Percentiles rank a stretch among this genome's conserved stretches.
Conservation (phyloP, 2,888 invertebrate genomes). For the Conchocele bisecta region DNA sequence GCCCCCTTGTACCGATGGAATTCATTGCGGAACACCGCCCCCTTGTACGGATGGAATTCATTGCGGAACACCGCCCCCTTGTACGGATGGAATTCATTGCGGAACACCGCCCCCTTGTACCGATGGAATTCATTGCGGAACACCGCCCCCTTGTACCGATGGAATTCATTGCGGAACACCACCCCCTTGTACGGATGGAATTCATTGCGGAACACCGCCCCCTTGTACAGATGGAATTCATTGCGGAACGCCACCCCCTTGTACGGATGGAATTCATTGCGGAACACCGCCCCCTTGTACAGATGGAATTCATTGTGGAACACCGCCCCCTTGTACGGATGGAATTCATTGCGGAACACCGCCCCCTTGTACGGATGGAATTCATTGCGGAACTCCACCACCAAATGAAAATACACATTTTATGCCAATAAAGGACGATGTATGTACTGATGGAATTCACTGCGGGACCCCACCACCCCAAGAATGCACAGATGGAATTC, state of each 20-base stretch:
- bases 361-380: conserved; percentile 52
- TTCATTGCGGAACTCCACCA: conserved; percentile 54
- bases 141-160: conserved; percentile 53
- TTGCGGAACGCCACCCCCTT: conserved; percentile 51
- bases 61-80: conserved; percentile 51
- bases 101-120: conserved; percentile 56
- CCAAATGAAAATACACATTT: conserved; percentile 42
- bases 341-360: conserved; percentile 56
- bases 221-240: conserved; percentile 57
- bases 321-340: conserved; percentile 52
- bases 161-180: conserved; percentile 51
- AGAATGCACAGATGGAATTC: conserved; percentile 46
- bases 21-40: conserved; percentile 51
- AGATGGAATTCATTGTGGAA: conserved; percentile 55
- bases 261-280: conserved; percentile 51
- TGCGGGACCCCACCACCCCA: conserved; percentile 58
- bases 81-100: conserved; percentile 62
- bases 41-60: conserved; percentile 47
- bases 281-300: conserved; percentile 40
- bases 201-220: conserved; percentile 59
- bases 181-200: conserved; percentile 52
- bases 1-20: conserved; percentile 48
- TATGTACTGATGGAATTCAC: conserved; percentile 52
- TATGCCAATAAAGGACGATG: conserved; percentile 11
- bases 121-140: conserved; percentile 52